phyloP scores from a whole-genome alignment of 2,113 vertebrate genomes.

The Hemicordylus capensis region DNA sequence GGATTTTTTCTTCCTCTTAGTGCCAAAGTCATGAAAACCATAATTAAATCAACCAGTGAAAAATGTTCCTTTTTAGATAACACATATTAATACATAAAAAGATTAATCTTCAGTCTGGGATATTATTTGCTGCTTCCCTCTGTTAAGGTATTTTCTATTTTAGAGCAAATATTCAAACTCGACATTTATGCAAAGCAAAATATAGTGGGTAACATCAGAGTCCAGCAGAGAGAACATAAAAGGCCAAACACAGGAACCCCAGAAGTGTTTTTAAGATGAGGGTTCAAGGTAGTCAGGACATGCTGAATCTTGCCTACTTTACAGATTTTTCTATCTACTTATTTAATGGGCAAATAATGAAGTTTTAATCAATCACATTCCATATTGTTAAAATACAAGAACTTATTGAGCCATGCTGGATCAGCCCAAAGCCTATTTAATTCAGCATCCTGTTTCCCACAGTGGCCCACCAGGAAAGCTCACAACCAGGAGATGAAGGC shows the following conservation, averaged over 20 bases:
- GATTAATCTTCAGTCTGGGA: constrained; percentile 7
- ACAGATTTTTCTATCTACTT: too few species aligned
- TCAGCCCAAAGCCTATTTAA: too few species aligned
- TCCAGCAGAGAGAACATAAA: constrained; percentile 6
- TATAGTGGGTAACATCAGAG: constrained; percentile 11
- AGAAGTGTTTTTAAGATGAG: too few species aligned
- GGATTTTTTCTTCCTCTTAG: neutral
- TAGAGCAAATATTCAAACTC: constrained; percentile 6
- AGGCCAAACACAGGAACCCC: neutral
- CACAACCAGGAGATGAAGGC: too few species aligned
- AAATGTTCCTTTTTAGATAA: constrained; percentile 43
- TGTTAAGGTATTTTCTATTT: constrained; percentile 4
- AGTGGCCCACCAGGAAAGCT: too few species aligned
- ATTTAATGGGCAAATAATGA: too few species aligned
- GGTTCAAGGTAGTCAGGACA: too few species aligned
- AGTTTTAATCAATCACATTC: too few species aligned
- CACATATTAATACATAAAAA: constrained; percentile 10
- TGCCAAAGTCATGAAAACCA: constrained; percentile 25
- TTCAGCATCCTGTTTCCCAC: too few species aligned
- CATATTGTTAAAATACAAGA: too few species aligned
- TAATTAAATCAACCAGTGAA: constrained; percentile 36
- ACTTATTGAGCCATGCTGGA: too few species aligned
- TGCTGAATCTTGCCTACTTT: too few species aligned
- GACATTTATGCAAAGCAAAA: constrained; percentile 27
- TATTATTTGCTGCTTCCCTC: constrained; percentile 9